Percentiles rank a stretch among this genome's conserved stretches.
Evolutionary conservation across 2,113 vertebrate genomes (phyloP).

Genomic region (Dasyurus viverrinus): DNA sequence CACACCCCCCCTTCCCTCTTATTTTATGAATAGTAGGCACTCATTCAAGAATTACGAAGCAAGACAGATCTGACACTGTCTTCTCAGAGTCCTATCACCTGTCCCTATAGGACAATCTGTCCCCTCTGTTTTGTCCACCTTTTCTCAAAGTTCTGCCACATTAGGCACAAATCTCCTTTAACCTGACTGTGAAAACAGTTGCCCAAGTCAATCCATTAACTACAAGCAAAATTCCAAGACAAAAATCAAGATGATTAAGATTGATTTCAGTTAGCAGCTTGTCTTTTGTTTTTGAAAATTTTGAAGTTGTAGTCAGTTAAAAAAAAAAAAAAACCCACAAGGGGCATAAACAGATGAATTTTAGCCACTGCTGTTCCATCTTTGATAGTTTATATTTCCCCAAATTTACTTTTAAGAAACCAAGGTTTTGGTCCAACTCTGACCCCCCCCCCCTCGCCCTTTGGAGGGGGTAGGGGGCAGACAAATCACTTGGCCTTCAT

Average conservation of each 20-base stretch:
- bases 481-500: too few species aligned
- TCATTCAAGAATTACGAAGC: slow-evolving; percentile 15
- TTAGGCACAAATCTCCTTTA: neutral
- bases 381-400: neutral
- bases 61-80: neutral
- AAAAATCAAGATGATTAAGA: slow-evolving; percentile 37
- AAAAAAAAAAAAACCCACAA: neutral
- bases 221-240: slow-evolving; percentile 4
- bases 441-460: too few species aligned
- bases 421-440: neutral
- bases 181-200: neutral
- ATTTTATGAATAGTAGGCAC: neutral
- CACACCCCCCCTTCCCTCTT: neutral
- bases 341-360: neutral
- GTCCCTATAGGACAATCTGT: slow-evolving; percentile 8
- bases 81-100: slow-evolving; percentile 22
- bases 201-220: neutral
- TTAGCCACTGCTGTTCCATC: neutral
- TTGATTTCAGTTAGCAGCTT: slow-evolving; percentile 36
- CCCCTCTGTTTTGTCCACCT: neutral
- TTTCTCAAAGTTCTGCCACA: neutral
- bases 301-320: neutral
- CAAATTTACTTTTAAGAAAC: neutral
- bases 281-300: slow-evolving; percentile 27
- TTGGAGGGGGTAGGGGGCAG: too few species aligned